Evolutionary conservation across 2,888 invertebrate genomes (phyloP).

Genomic region (Digitonthophagus gazella): DNA sequence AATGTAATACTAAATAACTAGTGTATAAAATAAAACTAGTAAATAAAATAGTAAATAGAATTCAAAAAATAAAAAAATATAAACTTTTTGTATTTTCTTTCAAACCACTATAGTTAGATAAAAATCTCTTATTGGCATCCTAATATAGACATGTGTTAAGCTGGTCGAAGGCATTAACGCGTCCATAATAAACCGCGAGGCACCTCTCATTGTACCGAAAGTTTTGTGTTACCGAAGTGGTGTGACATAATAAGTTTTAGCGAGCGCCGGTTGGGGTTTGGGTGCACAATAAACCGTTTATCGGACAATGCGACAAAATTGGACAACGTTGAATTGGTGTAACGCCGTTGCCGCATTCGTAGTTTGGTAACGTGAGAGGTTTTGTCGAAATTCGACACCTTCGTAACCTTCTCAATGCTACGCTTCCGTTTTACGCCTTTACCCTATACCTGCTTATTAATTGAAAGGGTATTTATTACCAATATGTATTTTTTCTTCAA

Average conservation of each 20-base stretch:
- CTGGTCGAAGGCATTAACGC: not conserved
- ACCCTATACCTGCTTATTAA: not conserved
- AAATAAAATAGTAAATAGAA: no score
- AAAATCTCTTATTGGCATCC: not conserved
- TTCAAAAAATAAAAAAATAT: no score
- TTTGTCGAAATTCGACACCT: not conserved
- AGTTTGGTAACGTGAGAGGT: not conserved
- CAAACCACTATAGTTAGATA: no score
- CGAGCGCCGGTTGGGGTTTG: conserved; percentile 6
- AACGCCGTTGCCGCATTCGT: not conserved
- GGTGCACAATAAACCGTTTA: conserved; percentile 16
- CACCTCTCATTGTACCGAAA: not conserved
- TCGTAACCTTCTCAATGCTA: not conserved
- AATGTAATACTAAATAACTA: no score
- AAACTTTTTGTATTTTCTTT: no score
- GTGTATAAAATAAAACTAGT: no score
- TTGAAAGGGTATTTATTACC: no score
- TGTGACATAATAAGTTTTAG: conserved; percentile 14
- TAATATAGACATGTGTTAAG: not conserved
- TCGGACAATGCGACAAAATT: not conserved
- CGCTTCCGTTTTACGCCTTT: not conserved
- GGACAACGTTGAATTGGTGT: not conserved
- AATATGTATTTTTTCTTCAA: not conserved
- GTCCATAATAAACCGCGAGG: not conserved
- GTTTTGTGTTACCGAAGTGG: conserved; percentile 11